phyloP scores from a whole-genome alignment of 92 coral and sea anemone species.

The Heliopora coerulea region DNA sequence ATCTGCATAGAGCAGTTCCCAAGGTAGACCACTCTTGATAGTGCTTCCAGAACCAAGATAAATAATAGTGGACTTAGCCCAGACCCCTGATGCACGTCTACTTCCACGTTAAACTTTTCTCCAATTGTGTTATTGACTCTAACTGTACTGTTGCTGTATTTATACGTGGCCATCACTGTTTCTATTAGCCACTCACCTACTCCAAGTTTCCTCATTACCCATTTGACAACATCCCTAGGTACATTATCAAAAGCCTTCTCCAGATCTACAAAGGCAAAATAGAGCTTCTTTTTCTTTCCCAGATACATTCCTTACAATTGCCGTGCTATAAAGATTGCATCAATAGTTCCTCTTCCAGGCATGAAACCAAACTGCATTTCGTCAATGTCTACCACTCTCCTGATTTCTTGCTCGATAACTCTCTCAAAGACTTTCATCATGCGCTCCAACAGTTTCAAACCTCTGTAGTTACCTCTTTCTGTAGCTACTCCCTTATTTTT shows the following conservation, averaged over 20 bases:
- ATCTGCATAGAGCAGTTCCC: conserved; percentile 36
- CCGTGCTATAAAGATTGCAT: conserved; percentile 34
- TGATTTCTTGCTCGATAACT: conserved; percentile 9
- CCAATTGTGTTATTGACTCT: conserved; percentile 6
- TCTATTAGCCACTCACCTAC: conserved; percentile 28
- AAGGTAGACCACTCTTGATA: conserved; percentile 26
- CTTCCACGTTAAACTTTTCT: conserved; percentile 37
- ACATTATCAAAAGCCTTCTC: conserved; percentile 46
- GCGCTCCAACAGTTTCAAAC: conserved; percentile 35
- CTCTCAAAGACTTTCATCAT: conserved; percentile 31
- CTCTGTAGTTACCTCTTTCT: conserved; percentile 20
- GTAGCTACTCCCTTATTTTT: conserved; percentile 1
- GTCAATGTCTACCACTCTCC: conserved; percentile 10
- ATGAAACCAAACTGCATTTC: conserved; percentile 43
- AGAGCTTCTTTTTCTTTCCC: conserved; percentile 24
- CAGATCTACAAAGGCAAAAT: conserved; percentile 18
- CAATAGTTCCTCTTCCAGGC: conserved; percentile 34
- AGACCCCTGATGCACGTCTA: conserved; percentile 48
- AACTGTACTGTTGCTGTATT: conserved; percentile 25
- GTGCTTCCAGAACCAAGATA: conserved; percentile 36
- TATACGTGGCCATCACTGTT: conserved; percentile 35
- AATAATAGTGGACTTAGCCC: conserved; percentile 30
- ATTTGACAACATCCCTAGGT: conserved; percentile 29
- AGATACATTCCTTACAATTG: conserved; percentile 28
- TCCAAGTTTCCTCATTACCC: conserved; percentile 44